Base-by-base conservation (phyloP, 2,113 vertebrate species). In the Anarhynchus alexandrinus region DNA sequence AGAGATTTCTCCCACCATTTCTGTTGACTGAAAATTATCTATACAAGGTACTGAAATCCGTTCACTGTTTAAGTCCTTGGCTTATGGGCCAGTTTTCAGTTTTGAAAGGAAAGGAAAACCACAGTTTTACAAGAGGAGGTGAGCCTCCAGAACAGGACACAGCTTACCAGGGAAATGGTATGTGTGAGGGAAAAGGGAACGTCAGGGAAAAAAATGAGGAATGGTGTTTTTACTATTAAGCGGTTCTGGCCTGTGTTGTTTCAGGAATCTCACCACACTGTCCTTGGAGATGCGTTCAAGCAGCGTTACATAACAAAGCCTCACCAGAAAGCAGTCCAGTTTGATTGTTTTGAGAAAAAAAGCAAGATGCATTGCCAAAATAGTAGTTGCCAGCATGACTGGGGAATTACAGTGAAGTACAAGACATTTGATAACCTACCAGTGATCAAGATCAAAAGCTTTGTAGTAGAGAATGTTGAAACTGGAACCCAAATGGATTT, bases 401-500 rank as follows among this genome's bases (percentile, higher is more conserved):
- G 98, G 98, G 98, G 98, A 27, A 98, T 98, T 58, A 78, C 38
- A 20, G 96, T 97, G 82, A 98, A 83, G 65, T 98, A 98, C 79
- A 97, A 86, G 82, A 81, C 32, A 36, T 98, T 98, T 43, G 96
- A 98, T 73, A 69, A 98, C 26, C 96, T 98, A 73, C 98, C 98
- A 23, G 64, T 99, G 29, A 96, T 99, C 86, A 99, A 99, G 97
- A 98, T 98, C 12, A 96, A 97, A 55, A 98, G 98, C 90, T 99
- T 99, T 93, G 98, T 98, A 16, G 92, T 98, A 29, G 84, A 98
- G 62, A 82, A 98, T 1, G 5, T 87, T 58, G 76, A 38, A 61
- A 98, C 97, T 21, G 93, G 96, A 38, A 22, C 16, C 34, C 97
- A 97, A 91, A 70, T 6, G 25, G 78, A 89, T 29, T 98, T 97